These are phyloP conservation scores for Ricordea florida DNA, from an alignment of 92 coral and sea anemone genomes.

Conservation along the genomic window DNA sequence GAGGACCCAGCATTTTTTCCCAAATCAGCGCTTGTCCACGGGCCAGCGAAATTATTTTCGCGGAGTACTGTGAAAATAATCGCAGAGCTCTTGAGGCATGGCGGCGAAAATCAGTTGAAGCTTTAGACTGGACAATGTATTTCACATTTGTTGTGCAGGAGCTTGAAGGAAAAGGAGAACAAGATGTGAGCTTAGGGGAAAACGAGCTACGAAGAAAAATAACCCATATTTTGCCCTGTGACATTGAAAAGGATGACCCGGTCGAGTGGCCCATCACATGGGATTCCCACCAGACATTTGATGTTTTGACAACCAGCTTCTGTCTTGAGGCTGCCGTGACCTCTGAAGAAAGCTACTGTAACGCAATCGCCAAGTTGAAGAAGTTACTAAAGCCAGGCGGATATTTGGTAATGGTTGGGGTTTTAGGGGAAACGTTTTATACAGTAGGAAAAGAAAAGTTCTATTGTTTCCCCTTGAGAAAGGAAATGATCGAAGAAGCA, in stretches of 20 bases:
- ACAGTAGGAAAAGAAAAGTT: slow-evolving; percentile 32
- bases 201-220: slow-evolving; percentile 44
- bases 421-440: slow-evolving; percentile 31
- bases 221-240: slow-evolving; percentile 55
- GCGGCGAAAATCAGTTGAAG: slow-evolving; percentile 11
- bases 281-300: slow-evolving; percentile 19
- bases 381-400: slow-evolving; percentile 59
- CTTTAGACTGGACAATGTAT: slow-evolving; percentile 49
- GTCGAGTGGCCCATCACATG: slow-evolving; percentile 20
- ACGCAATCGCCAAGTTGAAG: slow-evolving; percentile 43
- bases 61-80: slow-evolving; percentile 58
- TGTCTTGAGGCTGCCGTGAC: slow-evolving; percentile 67
- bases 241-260: slow-evolving; percentile 23
- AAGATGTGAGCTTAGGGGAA: slow-evolving; percentile 30
- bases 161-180: slow-evolving; percentile 27
- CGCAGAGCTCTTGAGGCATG: slow-evolving; percentile 54
- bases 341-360: slow-evolving; percentile 36
- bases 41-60: slow-evolving; percentile 51
- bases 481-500: slow-evolving; percentile 39
- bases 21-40: slow-evolving; percentile 53
- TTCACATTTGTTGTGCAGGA: slow-evolving; percentile 34
- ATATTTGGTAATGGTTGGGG: slow-evolving; percentile 37
- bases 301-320: slow-evolving; percentile 52
- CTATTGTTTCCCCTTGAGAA: slow-evolving; percentile 28
- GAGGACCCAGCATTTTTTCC: slow-evolving; percentile 47